A percentile compares a stretch with the other conserved stretches of the same genome.
phyloP scores from a whole-genome alignment of 2,888 invertebrate species.

The Colletes collaris region DNA sequence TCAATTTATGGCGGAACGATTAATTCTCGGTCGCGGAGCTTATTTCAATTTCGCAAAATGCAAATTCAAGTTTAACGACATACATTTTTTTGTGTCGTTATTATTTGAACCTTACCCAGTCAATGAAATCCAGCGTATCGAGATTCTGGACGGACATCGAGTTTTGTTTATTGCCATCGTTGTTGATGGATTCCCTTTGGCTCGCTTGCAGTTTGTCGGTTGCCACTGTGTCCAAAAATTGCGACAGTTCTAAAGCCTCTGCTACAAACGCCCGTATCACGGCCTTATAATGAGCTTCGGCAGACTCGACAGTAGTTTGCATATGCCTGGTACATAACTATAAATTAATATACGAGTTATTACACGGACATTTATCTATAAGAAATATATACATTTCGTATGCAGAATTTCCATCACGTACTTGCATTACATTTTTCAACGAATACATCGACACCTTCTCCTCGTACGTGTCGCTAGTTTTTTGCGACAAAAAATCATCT shows the following conservation, averaged over 20 bases:
- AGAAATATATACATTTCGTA: not conserved
- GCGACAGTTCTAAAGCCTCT: slow-evolving; percentile 94
- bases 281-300: slow-evolving; percentile 93
- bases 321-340: slow-evolving; percentile 85
- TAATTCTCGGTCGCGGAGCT: not conserved
- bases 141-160: slow-evolving; percentile 88
- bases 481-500: slow-evolving; percentile 71
- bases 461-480: slow-evolving; percentile 62
- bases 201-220: slow-evolving; percentile 83
- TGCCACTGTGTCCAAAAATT: slow-evolving; percentile 94
- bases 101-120: slow-evolving; percentile 89
- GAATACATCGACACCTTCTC: slow-evolving; percentile 79
- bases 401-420: slow-evolving; percentile 72
- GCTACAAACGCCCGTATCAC: slow-evolving; percentile 96
- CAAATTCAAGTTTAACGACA: not conserved
- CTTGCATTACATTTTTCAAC: slow-evolving; percentile 86
- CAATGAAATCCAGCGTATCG: slow-evolving; percentile 92
- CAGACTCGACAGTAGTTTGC: slow-evolving; percentile 84
- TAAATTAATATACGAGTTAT: slow-evolving; percentile 39
- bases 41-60: not conserved
- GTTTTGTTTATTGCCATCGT: slow-evolving; percentile 86
- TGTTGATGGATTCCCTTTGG: slow-evolving; percentile 83
- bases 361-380: not conserved
- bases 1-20: not conserved
- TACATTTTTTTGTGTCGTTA: not conserved